Conservation (phyloP, 2,888 invertebrate species). For the Mythimna pallens region DNA sequence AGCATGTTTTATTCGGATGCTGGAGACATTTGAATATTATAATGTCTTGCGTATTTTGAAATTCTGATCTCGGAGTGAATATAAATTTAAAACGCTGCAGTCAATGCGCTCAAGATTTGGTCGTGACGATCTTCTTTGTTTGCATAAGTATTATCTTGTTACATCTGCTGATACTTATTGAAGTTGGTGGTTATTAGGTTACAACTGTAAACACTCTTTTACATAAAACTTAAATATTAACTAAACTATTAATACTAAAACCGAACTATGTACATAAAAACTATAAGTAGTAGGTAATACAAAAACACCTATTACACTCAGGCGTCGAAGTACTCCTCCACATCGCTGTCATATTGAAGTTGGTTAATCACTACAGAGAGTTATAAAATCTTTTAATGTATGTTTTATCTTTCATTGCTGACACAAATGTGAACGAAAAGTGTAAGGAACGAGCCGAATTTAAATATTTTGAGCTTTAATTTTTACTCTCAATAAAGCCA, state of each 20-base stretch:
- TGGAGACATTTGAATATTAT: constrained; percentile 54
- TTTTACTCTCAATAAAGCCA: constrained; percentile 11
- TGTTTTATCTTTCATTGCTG: no score
- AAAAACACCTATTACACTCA: no score
- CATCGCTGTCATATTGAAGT: no score
- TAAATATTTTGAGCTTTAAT: background rate
- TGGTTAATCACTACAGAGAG: no score
- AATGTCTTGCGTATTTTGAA: constrained; percentile 49
- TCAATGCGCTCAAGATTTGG: constrained; percentile 21
- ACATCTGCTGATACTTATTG: background rate
- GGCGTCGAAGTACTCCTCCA: no score
- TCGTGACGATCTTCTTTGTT: constrained; percentile 1
- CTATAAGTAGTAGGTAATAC: no score
- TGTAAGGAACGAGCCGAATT: background rate
- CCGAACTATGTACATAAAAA: no score
- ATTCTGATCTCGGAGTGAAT: constrained; percentile 50
- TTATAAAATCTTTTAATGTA: background rate
- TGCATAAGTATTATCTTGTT: background rate
- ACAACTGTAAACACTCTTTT: no score
- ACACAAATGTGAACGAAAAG: background rate
- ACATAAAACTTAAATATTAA: no score
- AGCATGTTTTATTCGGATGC: constrained; percentile 53
- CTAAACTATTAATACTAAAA: no score
- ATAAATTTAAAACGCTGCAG: constrained; percentile 38
- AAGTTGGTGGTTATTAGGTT: no score